These are phyloP conservation scores for Stenotaenia linearis DNA, from an alignment of 2,888 invertebrate species.

Conservation along the genomic window DNA sequence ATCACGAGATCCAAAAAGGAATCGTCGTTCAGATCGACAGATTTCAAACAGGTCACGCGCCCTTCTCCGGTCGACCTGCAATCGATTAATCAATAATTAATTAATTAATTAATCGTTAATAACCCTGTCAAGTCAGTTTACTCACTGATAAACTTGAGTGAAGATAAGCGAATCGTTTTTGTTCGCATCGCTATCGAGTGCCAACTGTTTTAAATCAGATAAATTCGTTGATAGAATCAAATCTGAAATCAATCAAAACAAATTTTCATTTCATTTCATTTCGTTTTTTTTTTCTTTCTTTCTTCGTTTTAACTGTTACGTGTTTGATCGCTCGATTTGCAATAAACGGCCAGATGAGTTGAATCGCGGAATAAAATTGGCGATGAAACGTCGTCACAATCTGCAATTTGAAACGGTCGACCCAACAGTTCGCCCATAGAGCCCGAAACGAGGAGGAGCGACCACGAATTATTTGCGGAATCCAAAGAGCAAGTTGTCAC, in stretches of 20 bases:
- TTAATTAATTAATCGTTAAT: not conserved
- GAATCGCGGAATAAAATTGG: not conserved
- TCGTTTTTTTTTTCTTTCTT: too few relatives aligned
- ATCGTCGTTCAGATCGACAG: not conserved
- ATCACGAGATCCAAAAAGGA: not conserved
- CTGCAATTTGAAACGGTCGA: not conserved
- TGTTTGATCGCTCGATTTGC: not conserved
- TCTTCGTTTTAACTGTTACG: too few relatives aligned
- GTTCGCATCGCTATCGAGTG: not conserved
- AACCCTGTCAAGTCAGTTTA: not conserved
- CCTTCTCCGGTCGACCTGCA: not conserved
- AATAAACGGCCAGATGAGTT: not conserved
- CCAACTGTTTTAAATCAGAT: not conserved
- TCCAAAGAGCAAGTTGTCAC: not conserved
- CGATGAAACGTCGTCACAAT: not conserved
- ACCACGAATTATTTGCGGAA: not conserved
- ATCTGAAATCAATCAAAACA: not conserved
- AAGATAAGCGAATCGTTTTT: not conserved
- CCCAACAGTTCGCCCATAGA: not conserved
- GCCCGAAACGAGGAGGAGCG: not conserved
- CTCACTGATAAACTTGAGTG: not conserved
- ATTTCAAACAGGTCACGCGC: not conserved
- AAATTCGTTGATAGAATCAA: not conserved
- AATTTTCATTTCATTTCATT: too few relatives aligned
- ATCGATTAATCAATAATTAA: not conserved